Percentiles rank a stretch among this genome's conserved stretches.
Evolutionary conservation across 2,113 vertebrate species (phyloP).

Genomic region (Hucho hucho): DNA sequence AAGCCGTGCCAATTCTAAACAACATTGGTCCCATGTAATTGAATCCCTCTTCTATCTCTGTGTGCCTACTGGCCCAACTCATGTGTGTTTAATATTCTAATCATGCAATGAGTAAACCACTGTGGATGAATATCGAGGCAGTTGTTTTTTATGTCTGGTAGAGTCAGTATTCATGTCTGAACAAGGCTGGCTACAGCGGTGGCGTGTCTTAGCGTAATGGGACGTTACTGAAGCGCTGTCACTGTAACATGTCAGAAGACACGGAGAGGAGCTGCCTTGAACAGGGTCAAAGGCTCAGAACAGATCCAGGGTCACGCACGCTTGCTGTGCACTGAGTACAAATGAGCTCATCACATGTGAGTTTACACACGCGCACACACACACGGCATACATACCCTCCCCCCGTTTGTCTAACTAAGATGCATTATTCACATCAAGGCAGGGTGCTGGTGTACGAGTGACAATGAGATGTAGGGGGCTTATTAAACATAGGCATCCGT

Average conservation of each 20-base stretch:
- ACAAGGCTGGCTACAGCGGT: conserved; percentile 52
- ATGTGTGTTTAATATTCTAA: conserved; percentile 68
- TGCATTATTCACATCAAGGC: conserved; percentile 31
- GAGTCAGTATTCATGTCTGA: conserved; percentile 36
- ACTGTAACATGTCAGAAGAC: conserved; percentile 33
- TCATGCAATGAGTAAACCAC: conserved; percentile 45
- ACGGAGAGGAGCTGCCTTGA: conserved; percentile 11
- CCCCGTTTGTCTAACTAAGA: conserved; percentile 12
- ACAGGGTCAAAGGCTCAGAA: conserved; percentile 36
- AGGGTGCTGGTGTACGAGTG: conserved; percentile 15
- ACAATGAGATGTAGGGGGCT: conserved; percentile 16
- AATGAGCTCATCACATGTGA: too few species aligned
- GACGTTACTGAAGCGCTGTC: conserved; percentile 40
- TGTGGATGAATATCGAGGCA: conserved; percentile 47
- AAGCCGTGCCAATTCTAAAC: not conserved
- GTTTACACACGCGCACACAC: conserved; percentile 12
- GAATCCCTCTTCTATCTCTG: not conserved
- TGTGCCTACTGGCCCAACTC: conserved; percentile 54
- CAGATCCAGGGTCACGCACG: conserved; percentile 20
- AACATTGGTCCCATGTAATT: too few species aligned
- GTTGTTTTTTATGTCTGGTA: conserved; percentile 59
- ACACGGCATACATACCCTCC: not conserved
- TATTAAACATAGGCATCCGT: conserved; percentile 20
- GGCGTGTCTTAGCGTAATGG: conserved; percentile 42
- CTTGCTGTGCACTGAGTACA: conserved; percentile 30